phyloP scores from a whole-genome alignment of 2,113 vertebrate species.

The Patagioenas fasciata region DNA sequence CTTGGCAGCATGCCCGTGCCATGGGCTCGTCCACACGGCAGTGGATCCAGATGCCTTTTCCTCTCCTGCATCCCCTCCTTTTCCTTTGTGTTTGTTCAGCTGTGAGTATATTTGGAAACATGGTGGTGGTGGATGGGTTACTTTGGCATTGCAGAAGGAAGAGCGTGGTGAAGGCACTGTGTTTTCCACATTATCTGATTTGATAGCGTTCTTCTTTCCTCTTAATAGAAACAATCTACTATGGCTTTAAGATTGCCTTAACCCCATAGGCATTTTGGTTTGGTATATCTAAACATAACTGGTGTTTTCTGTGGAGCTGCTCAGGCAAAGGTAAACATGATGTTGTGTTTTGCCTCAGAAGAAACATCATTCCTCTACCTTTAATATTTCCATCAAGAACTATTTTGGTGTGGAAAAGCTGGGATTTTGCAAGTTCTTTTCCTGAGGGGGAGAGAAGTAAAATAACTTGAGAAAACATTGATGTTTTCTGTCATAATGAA shows the following conservation, averaged over 20 bases:
- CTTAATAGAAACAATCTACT: constrained; percentile 8
- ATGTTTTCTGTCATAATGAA: background rate
- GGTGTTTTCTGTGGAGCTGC: background rate
- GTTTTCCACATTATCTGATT: constrained; percentile 31
- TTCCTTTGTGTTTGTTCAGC: constrained; percentile 49
- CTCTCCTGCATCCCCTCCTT: background rate
- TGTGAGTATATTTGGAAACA: constrained; percentile 52
- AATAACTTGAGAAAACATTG: background rate
- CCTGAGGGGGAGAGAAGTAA: background rate
- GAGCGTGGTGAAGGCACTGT: background rate
- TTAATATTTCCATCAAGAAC: background rate
- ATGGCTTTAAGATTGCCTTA: background rate
- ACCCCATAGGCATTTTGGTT: background rate
- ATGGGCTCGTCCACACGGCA: background rate
- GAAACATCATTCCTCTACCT: background rate
- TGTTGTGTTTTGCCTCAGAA: background rate
- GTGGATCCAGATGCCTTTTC: fast-evolving
- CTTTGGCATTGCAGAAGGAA: constrained; percentile 15
- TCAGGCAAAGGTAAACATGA: background rate
- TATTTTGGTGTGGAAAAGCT: background rate
- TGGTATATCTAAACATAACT: background rate
- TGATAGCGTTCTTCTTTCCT: constrained; percentile 11
- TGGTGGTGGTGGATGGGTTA: background rate
- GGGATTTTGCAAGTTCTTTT: background rate
- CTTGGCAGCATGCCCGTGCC: fast-evolving